Percentiles rank a stretch among this genome's conserved stretches.
These are phyloP conservation scores for Arothron firmamentum DNA, from an alignment of 2,113 vertebrate species.

Conservation along the genomic window DNA sequence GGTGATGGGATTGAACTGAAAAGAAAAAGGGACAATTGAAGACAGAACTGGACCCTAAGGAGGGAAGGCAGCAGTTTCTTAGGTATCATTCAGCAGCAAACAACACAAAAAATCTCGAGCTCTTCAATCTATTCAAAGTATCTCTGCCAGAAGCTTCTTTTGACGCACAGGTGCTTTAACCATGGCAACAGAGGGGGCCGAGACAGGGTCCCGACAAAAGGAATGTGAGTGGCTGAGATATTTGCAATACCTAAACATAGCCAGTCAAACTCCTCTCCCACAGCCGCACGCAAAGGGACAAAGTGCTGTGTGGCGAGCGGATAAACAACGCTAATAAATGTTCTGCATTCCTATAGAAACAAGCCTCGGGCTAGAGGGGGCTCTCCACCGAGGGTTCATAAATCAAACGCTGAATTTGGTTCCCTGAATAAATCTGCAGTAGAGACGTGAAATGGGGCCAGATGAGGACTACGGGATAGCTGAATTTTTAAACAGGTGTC, in stretches of 20 bases:
- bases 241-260: conserved; percentile 74
- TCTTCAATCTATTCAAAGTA: conserved; percentile 12
- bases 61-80: not conserved
- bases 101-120: not conserved
- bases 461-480: too few relatives aligned
- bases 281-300: conserved; percentile 66
- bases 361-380: conserved; percentile 28
- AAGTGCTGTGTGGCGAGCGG: conserved; percentile 47
- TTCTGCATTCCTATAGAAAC: conserved; percentile 46
- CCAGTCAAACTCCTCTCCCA: conserved; percentile 62
- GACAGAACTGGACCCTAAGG: not conserved
- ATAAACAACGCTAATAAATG: conserved; percentile 54
- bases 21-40: not conserved
- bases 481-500: too few relatives aligned
- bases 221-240: conserved; percentile 67
- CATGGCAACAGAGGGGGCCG: conserved; percentile 54
- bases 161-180: conserved; percentile 64
- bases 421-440: too few relatives aligned
- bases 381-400: too few relatives aligned
- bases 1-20: too few relatives aligned
- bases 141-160: conserved; percentile 27
- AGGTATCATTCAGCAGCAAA: not conserved
- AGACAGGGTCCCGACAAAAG: conserved; percentile 47
- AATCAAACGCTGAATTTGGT: too few relatives aligned
- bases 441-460: too few relatives aligned